Evolutionary conservation across 2,797 vertebrate species (phyloP).

Genomic region (Chelidonichthys spinosus): DNA sequence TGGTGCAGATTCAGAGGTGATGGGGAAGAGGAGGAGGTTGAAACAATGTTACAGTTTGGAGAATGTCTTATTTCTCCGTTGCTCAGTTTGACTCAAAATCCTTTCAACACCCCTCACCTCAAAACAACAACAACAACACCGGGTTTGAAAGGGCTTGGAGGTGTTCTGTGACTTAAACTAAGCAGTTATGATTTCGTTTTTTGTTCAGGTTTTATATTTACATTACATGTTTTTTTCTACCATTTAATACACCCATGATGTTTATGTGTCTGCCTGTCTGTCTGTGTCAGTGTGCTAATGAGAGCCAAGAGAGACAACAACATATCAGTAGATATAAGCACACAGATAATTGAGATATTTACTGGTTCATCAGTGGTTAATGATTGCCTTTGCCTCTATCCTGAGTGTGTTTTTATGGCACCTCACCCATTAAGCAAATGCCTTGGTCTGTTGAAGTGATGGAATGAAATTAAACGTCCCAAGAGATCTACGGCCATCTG

Average conservation of each 20-base stretch:
- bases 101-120: not conserved
- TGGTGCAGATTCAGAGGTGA: constrained; percentile 48
- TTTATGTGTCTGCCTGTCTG: constrained; percentile 1
- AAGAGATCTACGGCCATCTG: constrained; percentile 75
- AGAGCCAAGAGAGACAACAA: constrained; percentile 5
- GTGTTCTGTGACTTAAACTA: constrained; percentile 2
- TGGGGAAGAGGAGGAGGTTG: constrained; percentile 29
- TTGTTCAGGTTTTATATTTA: not conserved
- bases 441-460: constrained; percentile 61
- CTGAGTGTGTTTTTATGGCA: constrained; percentile 64
- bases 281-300: constrained; percentile 15
- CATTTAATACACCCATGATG: constrained; percentile 3
- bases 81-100: constrained; percentile 12
- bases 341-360: constrained; percentile 53
- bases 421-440: constrained; percentile 67
- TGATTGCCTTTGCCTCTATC: constrained; percentile 53
- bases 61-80: constrained; percentile 15
- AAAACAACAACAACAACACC: not conserved
- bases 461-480: constrained; percentile 65
- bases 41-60: constrained; percentile 30
- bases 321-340: not conserved
- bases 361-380: constrained; percentile 64
- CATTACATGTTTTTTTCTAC: not conserved
- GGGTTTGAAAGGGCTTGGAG: not conserved
- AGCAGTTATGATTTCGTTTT: not conserved